These are phyloP conservation scores for Andricus curvator DNA, from an alignment of 2,888 invertebrate genomes.

Conservation along the genomic window DNA sequence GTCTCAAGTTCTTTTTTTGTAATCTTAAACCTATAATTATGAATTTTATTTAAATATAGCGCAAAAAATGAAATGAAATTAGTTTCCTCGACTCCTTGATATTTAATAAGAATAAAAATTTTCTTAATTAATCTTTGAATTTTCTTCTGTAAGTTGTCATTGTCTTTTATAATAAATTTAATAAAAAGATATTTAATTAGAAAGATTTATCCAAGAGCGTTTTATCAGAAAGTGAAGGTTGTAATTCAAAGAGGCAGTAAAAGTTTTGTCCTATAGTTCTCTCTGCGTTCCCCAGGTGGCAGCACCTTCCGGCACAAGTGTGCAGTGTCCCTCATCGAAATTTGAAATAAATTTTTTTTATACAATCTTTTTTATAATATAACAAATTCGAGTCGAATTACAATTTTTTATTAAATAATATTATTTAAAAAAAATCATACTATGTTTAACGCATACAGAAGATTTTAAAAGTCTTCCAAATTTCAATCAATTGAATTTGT, in stretches of 20 bases:
- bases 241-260: constrained; percentile 43
- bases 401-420: too few relatives aligned
- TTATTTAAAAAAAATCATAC: too few relatives aligned
- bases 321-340: too few relatives aligned
- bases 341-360: not conserved
- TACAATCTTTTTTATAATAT: not conserved
- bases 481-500: not conserved
- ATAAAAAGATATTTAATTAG: not conserved
- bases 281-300: constrained; percentile 58
- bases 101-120: not conserved
- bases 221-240: not conserved
- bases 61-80: not conserved
- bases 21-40: too few relatives aligned
- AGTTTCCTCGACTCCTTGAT: not conserved
- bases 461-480: not conserved
- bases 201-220: not conserved
- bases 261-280: constrained; percentile 62
- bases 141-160: not conserved
- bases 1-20: too few relatives aligned
- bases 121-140: not conserved
- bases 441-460: too few relatives aligned
- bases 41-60: too few relatives aligned
- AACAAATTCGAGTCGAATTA: too few relatives aligned
- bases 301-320: constrained; percentile 62
- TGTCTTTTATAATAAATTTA: not conserved